Evolutionary conservation across 2,113 vertebrate species (phyloP), one percentile per base, ranked within the genome.

Genomic region (Apteryx mantelli): DNA sequence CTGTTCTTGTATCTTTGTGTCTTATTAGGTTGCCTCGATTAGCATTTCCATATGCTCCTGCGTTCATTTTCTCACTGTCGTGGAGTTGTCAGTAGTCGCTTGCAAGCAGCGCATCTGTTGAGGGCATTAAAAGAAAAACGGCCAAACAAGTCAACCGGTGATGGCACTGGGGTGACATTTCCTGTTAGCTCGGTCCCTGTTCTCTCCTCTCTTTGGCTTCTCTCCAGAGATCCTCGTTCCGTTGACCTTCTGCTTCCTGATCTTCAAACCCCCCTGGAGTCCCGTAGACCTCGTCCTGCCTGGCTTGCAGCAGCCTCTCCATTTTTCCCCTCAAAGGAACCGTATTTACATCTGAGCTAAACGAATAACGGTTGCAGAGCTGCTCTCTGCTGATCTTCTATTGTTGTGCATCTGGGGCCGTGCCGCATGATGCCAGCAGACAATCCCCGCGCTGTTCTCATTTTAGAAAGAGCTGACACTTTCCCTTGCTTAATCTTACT

Each of bases 301-400:
- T 28, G 77, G 32, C 80, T 96, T 8, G 4, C 42, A 55, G 53
- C 90, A 93, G 87, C 87, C 80, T 73, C 84, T 88, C 55, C 40
- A 1, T 38, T 61, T 13, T n/a, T 30, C 13, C 69, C 73, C 73
- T 76, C 46, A 26, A 40, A 76, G 88, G 65, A 92, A 60, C 80
- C 70, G 79, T 56, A 81, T 94, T 95, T 93, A 40, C 77, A 56
- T 76, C 84, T 68, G 86, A 87, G 77, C 85, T 76, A 24, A 75
- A 64, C n/a, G 69, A 87, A 10, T 26, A 58, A 71, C 2, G 6
- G 68, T 36, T 86, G 68, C 92, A 78, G 91, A 90, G 93, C 86
- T 81, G 52, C 86, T 92, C 5, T 53, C 90, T 70, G 28, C 88
- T 93, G 4, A 5, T 78, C 86, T 83, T 26, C 77, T 48, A 1